Evolutionary conservation across 2,888 invertebrate genomes (phyloP).

Genomic region (Suillia variegata): DNA sequence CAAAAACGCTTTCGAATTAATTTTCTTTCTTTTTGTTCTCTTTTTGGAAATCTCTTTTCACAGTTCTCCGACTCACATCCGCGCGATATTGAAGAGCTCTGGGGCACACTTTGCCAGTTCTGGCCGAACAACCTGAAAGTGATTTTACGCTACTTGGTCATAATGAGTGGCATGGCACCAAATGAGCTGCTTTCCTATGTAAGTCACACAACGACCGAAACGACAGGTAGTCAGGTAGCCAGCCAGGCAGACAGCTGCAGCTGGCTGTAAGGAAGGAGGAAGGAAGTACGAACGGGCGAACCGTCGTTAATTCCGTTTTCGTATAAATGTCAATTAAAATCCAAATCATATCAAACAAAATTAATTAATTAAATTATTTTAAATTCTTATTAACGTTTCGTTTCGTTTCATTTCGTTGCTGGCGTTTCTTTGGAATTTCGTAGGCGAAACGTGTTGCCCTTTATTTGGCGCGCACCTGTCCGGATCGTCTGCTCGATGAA

Average conservation of each 20-base stretch:
- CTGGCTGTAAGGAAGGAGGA: too few species aligned
- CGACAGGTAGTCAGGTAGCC: too few species aligned
- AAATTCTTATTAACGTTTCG: slow-evolving; percentile 1
- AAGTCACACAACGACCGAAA: too few species aligned
- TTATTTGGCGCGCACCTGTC: slow-evolving; percentile 89
- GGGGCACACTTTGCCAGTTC: slow-evolving; percentile 93
- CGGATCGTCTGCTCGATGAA: slow-evolving; percentile 92
- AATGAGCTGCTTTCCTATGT: slow-evolving; percentile 90
- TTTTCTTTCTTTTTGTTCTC: too few species aligned
- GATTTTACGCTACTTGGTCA: slow-evolving; percentile 93
- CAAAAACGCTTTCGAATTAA: too few species aligned
- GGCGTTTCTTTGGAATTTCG: background rate
- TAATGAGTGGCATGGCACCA: slow-evolving; percentile 97
- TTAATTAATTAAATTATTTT: slow-evolving; percentile 9
- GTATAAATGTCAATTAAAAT: too few species aligned
- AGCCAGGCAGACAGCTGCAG: too few species aligned
- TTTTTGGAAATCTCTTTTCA: too few species aligned
- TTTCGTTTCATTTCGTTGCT: slow-evolving; percentile 1
- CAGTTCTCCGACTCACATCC: slow-evolving; percentile 96
- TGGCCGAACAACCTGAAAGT: slow-evolving; percentile 98
- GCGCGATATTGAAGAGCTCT: slow-evolving; percentile 92
- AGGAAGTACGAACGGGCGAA: too few species aligned
- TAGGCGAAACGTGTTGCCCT: slow-evolving; percentile 95
- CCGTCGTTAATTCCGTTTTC: too few species aligned
- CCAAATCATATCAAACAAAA: too few species aligned